Evolutionary conservation across 2,113 vertebrate species (phyloP).

Genomic region (Daboia siamensis): DNA sequence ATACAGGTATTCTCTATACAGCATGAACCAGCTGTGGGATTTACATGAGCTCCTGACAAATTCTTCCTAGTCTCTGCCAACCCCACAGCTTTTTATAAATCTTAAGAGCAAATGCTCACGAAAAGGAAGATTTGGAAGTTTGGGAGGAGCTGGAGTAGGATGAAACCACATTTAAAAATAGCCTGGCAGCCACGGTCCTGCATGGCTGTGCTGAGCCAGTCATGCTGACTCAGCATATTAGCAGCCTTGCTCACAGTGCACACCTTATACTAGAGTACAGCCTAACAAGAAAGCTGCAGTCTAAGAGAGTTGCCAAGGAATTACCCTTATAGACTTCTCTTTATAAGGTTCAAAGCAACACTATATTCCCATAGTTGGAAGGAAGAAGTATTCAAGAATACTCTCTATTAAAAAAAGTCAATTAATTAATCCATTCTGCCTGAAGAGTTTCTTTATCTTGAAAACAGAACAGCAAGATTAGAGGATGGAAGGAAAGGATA

Average conservation of each 20-base stretch:
- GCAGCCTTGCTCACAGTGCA: constrained; percentile 17
- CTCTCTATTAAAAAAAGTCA: not conserved
- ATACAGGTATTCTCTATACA: not conserved
- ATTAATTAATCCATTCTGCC: not conserved
- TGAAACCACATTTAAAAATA: constrained; percentile 73
- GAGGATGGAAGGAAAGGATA: not conserved
- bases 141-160: constrained; percentile 58
- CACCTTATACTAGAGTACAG: not conserved
- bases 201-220: constrained; percentile 62
- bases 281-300: not conserved
- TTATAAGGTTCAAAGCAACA: not conserved
- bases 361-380: rapidly evolving
- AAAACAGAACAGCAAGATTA: not conserved
- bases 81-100: not conserved
- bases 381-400: not conserved
- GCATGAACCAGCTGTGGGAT: constrained; percentile 1
- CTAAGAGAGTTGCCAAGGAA: not conserved
- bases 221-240: constrained; percentile 75
- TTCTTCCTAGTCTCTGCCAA: constrained; percentile 19
- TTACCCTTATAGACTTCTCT: not conserved
- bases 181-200: constrained; percentile 58
- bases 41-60: not conserved
- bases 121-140: constrained; percentile 45
- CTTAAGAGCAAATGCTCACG: constrained; percentile 12
- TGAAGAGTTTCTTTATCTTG: not conserved